phyloP scores from a whole-genome alignment of 2,113 vertebrate genomes.

The Cinclus mexicanus region DNA sequence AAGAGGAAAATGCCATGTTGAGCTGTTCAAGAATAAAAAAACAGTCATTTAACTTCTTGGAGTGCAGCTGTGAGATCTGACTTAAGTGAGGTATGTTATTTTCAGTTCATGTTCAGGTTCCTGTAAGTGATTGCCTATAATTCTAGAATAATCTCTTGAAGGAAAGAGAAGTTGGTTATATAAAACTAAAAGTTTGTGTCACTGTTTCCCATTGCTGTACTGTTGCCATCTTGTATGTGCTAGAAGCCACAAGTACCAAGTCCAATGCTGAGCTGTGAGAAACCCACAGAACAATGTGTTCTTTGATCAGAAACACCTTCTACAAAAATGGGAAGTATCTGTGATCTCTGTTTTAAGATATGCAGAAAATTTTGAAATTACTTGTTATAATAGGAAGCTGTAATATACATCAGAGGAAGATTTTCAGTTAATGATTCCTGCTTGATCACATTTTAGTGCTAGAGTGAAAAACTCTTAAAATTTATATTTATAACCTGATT shows the following conservation, averaged over 20 bases:
- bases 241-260: not conserved
- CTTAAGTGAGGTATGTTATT: conserved; percentile 79
- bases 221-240: not conserved
- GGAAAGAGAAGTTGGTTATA: conserved; percentile 54
- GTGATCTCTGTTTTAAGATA: not conserved
- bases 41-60: conserved; percentile 79
- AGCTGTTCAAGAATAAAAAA: conserved; percentile 79
- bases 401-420: not conserved
- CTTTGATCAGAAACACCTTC: not conserved
- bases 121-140: conserved; percentile 78
- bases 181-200: not conserved
- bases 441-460: not conserved
- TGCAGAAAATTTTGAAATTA: not conserved
- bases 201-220: not conserved
- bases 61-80: conserved; percentile 74
- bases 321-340: not conserved
- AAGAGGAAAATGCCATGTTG: conserved; percentile 77
- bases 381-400: not conserved
- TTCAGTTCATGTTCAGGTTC: conserved; percentile 80
- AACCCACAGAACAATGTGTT: not conserved
- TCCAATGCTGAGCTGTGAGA: not conserved
- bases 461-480: not conserved
- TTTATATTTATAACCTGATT: not conserved
- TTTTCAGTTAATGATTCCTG: not conserved
- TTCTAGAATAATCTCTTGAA: conserved; percentile 83